Evolutionary conservation across 2,113 vertebrate genomes (phyloP), one percentile per base, ranked within the genome.

Genomic region (Pagrus major): DNA sequence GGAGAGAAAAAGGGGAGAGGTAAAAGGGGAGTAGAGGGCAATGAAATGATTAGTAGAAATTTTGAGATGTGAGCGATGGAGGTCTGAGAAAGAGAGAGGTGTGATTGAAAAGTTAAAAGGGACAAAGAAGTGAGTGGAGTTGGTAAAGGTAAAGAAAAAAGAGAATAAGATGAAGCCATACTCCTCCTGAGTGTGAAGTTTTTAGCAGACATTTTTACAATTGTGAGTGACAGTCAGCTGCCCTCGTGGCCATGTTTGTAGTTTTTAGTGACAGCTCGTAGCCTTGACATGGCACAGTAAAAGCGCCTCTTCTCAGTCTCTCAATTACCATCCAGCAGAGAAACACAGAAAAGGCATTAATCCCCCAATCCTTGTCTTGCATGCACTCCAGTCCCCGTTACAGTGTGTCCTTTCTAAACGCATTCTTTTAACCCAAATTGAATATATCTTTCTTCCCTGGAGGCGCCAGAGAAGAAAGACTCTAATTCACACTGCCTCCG

Each of bases 351-450:
- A 59, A 67, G 46, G 37, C 69, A 69, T 88, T 85, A 83, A 75
- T 72, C 78, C 81, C 67, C 68, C 58, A 41, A 76, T 86, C 83
- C 33, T 3, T 71, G 77, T 71, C 88, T 80, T n/a, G 37, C 59
- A 46, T 77, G 39, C 64, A 63, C 77, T 71, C 66, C 44, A 5
- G 78, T 54, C 25, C 25, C 52, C 18, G 27, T 66, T 21, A 3
- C 41, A 84, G 71, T 76, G 61, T 89, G 87, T 89, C 75, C 63
- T 63, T 83, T 90, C 71, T 83, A 84, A 92, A 90, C 29, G 3
- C 77, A 75, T 89, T 91, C 86, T 91, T 92, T 93, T 83, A 89
- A 84, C 84, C 75, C 84, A 88, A 89, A 91, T 84, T 84, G 56
- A 92, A 91, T 89, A 78, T 86, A 91, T 90, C 79, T 78, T 82